phyloP scores from a whole-genome alignment of 1,140 invertebrate species.

The Achroia grisella region DNA sequence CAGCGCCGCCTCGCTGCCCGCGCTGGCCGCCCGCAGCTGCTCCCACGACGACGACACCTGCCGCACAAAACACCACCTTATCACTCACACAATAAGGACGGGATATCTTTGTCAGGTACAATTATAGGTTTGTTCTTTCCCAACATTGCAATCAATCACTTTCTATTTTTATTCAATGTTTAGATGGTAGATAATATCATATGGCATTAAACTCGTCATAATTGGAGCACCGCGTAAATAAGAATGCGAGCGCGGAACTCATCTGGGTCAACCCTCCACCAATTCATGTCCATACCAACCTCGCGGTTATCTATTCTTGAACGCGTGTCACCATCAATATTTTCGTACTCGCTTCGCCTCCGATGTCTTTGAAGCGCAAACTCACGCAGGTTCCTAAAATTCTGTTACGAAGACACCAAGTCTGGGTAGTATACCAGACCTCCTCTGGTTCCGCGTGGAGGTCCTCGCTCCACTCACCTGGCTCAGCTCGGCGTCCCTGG shows the following conservation, averaged over 20 bases:
- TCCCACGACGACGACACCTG: constrained; percentile 80
- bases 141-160: too few relatives aligned
- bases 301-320: constrained; percentile 83
- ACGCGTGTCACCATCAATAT: constrained; percentile 79
- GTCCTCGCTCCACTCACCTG: constrained; percentile 55
- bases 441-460: not conserved
- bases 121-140: too few relatives aligned
- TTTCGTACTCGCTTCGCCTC: constrained; percentile 75
- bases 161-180: too few relatives aligned
- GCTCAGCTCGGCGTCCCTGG: constrained; percentile 80
- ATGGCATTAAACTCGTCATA: too few relatives aligned
- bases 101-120: too few relatives aligned
- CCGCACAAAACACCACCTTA: not conserved
- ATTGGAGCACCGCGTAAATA: too few relatives aligned
- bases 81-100: too few relatives aligned
- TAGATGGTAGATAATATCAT: too few relatives aligned
- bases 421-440: not conserved
- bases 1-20: constrained; percentile 80
- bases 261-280: constrained; percentile 79
- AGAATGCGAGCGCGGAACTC: too few relatives aligned
- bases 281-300: constrained; percentile 77
- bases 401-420: too few relatives aligned
- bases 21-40: constrained; percentile 80
- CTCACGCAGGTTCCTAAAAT: not conserved
- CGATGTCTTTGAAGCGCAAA: not conserved